These are phyloP conservation scores for Varanus komodoensis DNA, from an alignment of 2,113 vertebrate genomes.

Conservation along the genomic window DNA sequence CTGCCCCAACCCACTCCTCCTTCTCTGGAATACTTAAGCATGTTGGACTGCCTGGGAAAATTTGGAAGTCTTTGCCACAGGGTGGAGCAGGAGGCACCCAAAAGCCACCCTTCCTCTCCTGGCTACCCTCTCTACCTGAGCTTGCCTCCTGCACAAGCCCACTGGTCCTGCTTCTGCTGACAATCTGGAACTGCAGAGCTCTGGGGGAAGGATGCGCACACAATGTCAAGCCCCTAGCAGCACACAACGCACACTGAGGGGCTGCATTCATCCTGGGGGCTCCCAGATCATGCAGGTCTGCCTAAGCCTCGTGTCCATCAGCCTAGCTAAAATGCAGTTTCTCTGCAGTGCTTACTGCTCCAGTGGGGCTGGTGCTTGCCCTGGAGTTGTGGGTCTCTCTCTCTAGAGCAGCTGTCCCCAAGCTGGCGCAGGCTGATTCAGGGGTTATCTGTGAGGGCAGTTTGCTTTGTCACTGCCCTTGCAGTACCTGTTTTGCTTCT, in stretches of 20 bases:
- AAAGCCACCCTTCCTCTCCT: not conserved
- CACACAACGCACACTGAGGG: not conserved
- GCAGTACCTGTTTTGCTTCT: slow-evolving; percentile 61
- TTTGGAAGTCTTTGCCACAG: not conserved
- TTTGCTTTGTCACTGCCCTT: slow-evolving; percentile 44
- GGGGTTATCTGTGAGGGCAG: slow-evolving; percentile 39
- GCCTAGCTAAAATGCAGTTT: slow-evolving; percentile 50
- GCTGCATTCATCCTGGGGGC: not conserved
- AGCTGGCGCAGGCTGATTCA: not conserved
- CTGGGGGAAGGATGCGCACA: no score
- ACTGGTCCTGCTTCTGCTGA: not conserved
- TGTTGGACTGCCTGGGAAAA: not conserved
- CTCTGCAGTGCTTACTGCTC: slow-evolving; percentile 57
- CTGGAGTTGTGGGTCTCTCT: slow-evolving; percentile 27
- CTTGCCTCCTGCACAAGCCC: not conserved
- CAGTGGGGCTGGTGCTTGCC: slow-evolving; percentile 39
- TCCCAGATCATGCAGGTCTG: slow-evolving; percentile 32
- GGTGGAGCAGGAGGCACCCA: not conserved
- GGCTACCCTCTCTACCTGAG: not conserved
- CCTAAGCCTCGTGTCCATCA: slow-evolving; percentile 30
- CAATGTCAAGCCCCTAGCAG: not conserved
- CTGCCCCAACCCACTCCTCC: no score
- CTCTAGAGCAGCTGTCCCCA: not conserved
- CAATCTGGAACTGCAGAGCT: not conserved
- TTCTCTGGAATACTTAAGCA: not conserved